Base-by-base conservation (phyloP, 2,888 invertebrate species). In the Apamea crenata region DNA sequence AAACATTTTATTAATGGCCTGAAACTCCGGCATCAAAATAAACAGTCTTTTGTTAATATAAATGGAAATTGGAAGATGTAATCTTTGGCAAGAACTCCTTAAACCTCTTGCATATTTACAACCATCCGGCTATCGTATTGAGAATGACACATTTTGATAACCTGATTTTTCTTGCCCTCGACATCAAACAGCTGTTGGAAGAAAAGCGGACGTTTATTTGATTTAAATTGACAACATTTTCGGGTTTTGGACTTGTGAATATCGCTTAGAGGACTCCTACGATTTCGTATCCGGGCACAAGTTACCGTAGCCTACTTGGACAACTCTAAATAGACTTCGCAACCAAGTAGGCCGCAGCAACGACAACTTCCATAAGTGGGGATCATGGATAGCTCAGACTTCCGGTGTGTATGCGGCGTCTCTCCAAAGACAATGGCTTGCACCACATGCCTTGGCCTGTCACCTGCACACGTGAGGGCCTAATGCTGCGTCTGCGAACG, bases 1-100 rank as follows among this genome's bases (percentile, higher is more conserved):
- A 40, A 63, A 2, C 29, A 18, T 25, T 50, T 63, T 40, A 78
- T 50, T 40, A 63, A 77, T 77, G 50, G 63, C 25, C 29, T 18
- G 25, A 50, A 40, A 63, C 50, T 50, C 29, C 40, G 18, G 6
- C 29, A n/a, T 65, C 66, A 44, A 79, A 65, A 77, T 53, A 79
- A 53, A 53, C 79, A 79, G 14, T 14, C 32, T 44, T 53, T 79
- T 65, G 53, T 78, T 44, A n/a, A 44, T 32, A 32, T 65, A 40
- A 77, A 77, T 65, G 53, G 77, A 40, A 59, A 53, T 56, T 56
- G 56, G 56, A n/a, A 56, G 56, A 56, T 56, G 56, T 56, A 12
- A 56, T 56, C n/a, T 56, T 56, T n/a, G 56, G 56, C 56, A 56
- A 56, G 56, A n/a, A n/a, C 25, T 56, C 12, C 56, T n/a, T 56